A percentile compares a stretch with the other conserved stretches of the same genome.
Conservation (phyloP, 2,797 vertebrate species). For the Alca torda region DNA sequence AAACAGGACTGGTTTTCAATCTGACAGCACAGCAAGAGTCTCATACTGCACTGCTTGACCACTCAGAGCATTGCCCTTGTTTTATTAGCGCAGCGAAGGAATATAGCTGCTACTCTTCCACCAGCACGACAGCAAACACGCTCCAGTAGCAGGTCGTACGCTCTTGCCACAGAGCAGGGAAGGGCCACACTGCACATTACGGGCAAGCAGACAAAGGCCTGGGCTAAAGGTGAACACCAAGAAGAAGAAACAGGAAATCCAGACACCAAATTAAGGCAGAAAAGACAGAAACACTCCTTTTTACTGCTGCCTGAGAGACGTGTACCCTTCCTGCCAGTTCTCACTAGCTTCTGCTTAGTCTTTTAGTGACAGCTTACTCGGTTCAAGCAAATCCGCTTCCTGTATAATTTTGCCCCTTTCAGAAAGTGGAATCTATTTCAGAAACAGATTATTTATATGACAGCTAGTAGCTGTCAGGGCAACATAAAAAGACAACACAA, state of each 20-base stretch:
- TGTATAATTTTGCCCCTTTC: neutral
- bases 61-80: neutral
- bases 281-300: neutral
- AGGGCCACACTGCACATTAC: rapidly evolving
- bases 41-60: neutral
- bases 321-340: neutral
- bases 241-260: neutral
- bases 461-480: neutral
- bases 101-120: neutral
- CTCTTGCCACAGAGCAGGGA: neutral
- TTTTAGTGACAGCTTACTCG: neutral
- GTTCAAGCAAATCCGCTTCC: neutral
- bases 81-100: rapidly evolving
- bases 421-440: neutral
- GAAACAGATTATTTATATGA: neutral
- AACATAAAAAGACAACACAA: neutral
- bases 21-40: neutral
- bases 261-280: neutral
- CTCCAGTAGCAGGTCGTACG: neutral
- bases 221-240: neutral
- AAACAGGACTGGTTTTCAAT: neutral
- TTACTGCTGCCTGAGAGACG: neutral
- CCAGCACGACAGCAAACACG: rapidly evolving
- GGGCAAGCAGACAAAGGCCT: neutral
- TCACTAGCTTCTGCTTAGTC: neutral